Evolutionary conservation across 2,888 invertebrate species (phyloP).

Genomic region (Phlogophora meticulosa): DNA sequence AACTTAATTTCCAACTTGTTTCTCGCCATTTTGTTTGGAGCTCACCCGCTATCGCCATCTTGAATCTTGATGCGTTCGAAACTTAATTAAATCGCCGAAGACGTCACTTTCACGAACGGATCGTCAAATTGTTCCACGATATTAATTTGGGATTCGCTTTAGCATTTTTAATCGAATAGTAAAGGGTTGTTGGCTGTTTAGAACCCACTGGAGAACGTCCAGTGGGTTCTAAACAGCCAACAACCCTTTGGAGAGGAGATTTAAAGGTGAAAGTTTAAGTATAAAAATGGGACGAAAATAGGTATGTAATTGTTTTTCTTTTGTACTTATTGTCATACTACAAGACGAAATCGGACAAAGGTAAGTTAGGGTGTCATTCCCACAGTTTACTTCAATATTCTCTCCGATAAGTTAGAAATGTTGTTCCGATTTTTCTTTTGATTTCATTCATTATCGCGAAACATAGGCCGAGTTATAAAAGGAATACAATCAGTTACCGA

Average conservation of each 20-base stretch:
- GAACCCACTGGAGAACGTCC: not conserved
- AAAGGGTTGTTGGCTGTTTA: slow-evolving; percentile 25
- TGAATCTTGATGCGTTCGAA: slow-evolving; percentile 74
- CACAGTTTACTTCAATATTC: slow-evolving; percentile 33
- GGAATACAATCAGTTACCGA: slow-evolving; percentile 6
- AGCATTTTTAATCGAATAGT: slow-evolving; percentile 48
- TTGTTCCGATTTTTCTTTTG: slow-evolving; percentile 12
- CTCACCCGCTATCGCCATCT: slow-evolving; percentile 53
- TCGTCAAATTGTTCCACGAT: slow-evolving; percentile 81
- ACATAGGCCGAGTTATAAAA: slow-evolving; percentile 7
- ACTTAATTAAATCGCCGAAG: slow-evolving; percentile 86
- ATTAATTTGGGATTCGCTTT: slow-evolving; percentile 70
- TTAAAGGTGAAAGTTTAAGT: not conserved
- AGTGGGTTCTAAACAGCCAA: no score
- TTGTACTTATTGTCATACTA: slow-evolving; percentile 9
- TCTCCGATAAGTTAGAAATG: slow-evolving; percentile 14
- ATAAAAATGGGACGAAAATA: not conserved
- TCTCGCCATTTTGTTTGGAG: slow-evolving; percentile 62
- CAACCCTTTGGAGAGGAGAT: slow-evolving; percentile 20
- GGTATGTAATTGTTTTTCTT: no score
- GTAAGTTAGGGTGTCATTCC: slow-evolving; percentile 36
- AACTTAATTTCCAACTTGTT: slow-evolving; percentile 56
- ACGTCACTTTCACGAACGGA: slow-evolving; percentile 71
- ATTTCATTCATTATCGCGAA: slow-evolving; percentile 12
- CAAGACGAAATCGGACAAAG: slow-evolving; percentile 23